Evolutionary conservation across 1,140 invertebrate genomes (phyloP).

Genomic region (Zaprionus davidi): DNA sequence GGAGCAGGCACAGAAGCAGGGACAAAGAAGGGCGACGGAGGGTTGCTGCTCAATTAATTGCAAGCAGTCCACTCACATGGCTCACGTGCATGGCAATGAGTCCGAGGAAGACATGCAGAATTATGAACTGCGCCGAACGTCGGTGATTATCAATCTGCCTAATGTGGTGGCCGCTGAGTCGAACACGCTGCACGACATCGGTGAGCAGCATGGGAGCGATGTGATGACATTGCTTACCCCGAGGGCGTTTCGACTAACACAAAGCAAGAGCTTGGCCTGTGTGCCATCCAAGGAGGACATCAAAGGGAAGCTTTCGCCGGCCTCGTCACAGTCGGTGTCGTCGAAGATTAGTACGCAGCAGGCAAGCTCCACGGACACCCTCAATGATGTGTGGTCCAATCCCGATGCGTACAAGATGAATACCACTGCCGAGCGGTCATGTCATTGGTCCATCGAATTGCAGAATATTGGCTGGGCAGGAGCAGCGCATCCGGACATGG

Average conservation of each 20-base stretch:
- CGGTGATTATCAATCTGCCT: constrained; percentile 5
- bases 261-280: neutral
- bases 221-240: neutral
- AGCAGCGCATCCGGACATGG: neutral
- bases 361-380: neutral
- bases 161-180: neutral
- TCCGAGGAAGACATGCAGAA: neutral
- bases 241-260: neutral
- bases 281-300: neutral
- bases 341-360: neutral
- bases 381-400: constrained; percentile 25
- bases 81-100: neutral
- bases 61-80: neutral
- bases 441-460: neutral
- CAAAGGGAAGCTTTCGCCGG: neutral
- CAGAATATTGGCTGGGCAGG: neutral
- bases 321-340: neutral
- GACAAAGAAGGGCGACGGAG: neutral
- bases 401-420: neutral
- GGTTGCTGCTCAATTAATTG: neutral
- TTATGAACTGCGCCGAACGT: neutral
- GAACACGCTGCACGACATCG: neutral
- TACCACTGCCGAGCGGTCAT: neutral
- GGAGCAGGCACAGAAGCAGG: neutral
- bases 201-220: neutral